Conservation (phyloP, 2,888 invertebrate species). For the Machimus rusticus region DNA sequence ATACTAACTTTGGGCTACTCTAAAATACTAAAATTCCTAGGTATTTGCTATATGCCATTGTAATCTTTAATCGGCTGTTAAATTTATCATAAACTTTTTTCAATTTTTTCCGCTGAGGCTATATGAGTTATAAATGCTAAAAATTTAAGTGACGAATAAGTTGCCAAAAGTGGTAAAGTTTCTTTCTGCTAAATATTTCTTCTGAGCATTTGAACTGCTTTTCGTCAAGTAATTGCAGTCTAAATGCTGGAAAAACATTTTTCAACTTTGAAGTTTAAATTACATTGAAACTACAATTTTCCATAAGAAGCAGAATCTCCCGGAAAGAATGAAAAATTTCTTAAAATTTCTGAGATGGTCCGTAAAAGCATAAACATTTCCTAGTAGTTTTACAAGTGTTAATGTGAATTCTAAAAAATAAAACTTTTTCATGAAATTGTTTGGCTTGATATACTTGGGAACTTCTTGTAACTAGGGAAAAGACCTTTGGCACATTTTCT, state of each 20-base stretch:
- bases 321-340: neutral
- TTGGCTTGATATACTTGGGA: neutral
- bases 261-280: neutral
- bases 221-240: neutral
- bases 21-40: no score
- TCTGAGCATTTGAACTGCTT: neutral
- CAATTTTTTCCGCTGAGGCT: neutral
- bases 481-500: neutral
- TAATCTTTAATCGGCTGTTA: no score
- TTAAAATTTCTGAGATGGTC: neutral
- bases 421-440: neutral
- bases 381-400: neutral
- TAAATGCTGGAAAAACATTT: neutral
- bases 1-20: no score
- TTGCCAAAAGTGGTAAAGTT: neutral
- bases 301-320: neutral
- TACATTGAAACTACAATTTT: neutral
- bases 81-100: neutral
- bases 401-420: neutral
- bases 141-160: neutral
- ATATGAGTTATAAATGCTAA: neutral
- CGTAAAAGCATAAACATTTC: neutral
- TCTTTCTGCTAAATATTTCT: neutral
- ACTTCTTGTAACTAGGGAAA: neutral
- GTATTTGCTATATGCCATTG: no score